phyloP scores from a whole-genome alignment of 2,888 invertebrate genomes.

The Latheticus oryzae region DNA sequence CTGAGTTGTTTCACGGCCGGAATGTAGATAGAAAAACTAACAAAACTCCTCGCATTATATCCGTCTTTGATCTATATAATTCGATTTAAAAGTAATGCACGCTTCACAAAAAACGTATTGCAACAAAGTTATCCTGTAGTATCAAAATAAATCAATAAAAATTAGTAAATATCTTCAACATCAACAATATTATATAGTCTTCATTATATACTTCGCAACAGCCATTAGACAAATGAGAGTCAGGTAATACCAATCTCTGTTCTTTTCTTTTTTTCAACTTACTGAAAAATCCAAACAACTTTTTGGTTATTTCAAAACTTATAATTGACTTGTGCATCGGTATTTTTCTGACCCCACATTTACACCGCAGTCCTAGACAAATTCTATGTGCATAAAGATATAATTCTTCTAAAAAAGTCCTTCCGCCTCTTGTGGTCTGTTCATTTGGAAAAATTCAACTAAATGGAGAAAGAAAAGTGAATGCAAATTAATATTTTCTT shows the following conservation, averaged over 20 bases:
- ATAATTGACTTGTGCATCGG: constrained; percentile 59
- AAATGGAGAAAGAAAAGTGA: too few relatives aligned
- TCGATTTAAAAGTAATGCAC: constrained; percentile 38
- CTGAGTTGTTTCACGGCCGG: constrained; percentile 35
- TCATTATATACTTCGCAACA: constrained; percentile 64
- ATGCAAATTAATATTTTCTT: too few relatives aligned
- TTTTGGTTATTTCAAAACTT: constrained; percentile 40
- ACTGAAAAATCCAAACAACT: constrained; percentile 8
- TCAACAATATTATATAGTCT: constrained; percentile 62
- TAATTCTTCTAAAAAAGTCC: constrained; percentile 59
- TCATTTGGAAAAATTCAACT: constrained; percentile 45
- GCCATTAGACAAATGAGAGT: constrained; percentile 62
- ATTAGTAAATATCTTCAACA: constrained; percentile 61
- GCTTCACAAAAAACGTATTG: constrained; percentile 53
- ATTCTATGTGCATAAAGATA: constrained; percentile 64
- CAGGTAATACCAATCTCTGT: constrained; percentile 57
- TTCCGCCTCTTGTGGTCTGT: constrained; percentile 49
- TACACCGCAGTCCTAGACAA: constrained; percentile 64
- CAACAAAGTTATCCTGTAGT: constrained; percentile 57
- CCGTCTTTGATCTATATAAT: constrained; percentile 28
- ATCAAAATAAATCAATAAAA: constrained; percentile 62
- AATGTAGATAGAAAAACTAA: constrained; percentile 40
- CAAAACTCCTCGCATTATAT: constrained; percentile 31
- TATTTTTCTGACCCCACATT: constrained; percentile 61
- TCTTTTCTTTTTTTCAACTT: constrained; percentile 39